Evolutionary conservation across 2,888 invertebrate genomes (phyloP).

Genomic region (Xylocampa areola): DNA sequence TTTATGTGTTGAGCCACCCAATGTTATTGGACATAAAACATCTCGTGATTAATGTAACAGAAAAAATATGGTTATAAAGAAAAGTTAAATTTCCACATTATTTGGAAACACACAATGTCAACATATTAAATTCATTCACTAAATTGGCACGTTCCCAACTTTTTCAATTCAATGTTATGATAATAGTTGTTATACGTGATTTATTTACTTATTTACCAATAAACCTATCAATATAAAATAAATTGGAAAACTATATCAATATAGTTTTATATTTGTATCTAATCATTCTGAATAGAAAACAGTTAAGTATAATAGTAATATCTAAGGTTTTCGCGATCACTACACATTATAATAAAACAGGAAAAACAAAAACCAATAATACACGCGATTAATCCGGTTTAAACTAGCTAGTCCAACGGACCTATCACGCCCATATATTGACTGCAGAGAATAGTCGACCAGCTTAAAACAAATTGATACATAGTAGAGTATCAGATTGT

Average conservation of each 20-base stretch:
- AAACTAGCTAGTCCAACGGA: too few relatives aligned
- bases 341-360: too few relatives aligned
- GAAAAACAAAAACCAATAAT: too few relatives aligned
- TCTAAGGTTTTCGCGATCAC: too few relatives aligned
- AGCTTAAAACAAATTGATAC: too few relatives aligned
- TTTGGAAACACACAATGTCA: constrained; percentile 50
- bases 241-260: constrained; percentile 36
- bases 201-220: constrained; percentile 54
- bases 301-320: constrained; percentile 6
- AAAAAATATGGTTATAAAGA: constrained; percentile 21
- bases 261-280: constrained; percentile 28
- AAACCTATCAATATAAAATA: constrained; percentile 48
- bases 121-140: constrained; percentile 41
- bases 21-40: constrained; percentile 15
- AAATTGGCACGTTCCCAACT: constrained; percentile 51
- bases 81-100: constrained; percentile 31
- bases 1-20: constrained; percentile 5
- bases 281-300: constrained; percentile 39
- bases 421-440: too few relatives aligned
- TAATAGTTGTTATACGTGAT: constrained; percentile 40
- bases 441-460: too few relatives aligned
- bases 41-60: not conserved
- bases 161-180: constrained; percentile 24
- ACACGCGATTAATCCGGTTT: too few relatives aligned
- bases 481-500: too few relatives aligned